Base-by-base conservation (phyloP, 1,140 invertebrate genomes). In the Brachionus plicatilis region DNA sequence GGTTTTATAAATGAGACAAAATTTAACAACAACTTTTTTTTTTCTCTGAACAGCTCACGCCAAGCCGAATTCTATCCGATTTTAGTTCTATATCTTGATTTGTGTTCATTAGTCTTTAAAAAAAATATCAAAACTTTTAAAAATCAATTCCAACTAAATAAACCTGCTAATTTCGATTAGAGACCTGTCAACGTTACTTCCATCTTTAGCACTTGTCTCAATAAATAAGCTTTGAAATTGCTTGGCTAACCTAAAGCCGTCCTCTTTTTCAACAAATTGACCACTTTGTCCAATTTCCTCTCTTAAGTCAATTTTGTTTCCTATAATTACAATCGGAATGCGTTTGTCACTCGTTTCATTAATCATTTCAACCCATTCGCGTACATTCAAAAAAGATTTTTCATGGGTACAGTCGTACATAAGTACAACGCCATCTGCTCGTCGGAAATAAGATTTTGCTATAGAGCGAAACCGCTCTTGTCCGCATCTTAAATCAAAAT, bases 371-470 rank as follows among this genome's bases (percentile, higher is more conserved):
- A 84, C 14, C 93, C 93, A 93, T 82, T 92, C 91, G 7, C 92
- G 88, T 33, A 93, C 91, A 87, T 92, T 93, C 8, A 92, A 86
- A 87, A 92, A 93, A 5, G 92, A 92, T 56, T 88, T 87, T 86
- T 93, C 92, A 68, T 90, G 92, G 11, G 92, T 93, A 9, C 92
- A 91, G 87, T 93, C 93, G 87, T 93, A 93, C 87, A 93, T 89
- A 6, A 93, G 86, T 75, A 93, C 88, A 1, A 93, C 92, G n/a
- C 92, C 93, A 87, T 93, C 93, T 11, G 93, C 92, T 87, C 93
- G 91, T 9, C 93, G 89, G 87, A 93, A 93, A 87, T 93, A 93
- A 78, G 92, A 92, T 86, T 92, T 92, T 2, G 93, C 93, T 66
- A 93, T 92, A 70, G 92, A 92, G 20, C 93, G 90, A 88, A 93